Evolutionary conservation across 2,797 vertebrate genomes (phyloP).

Genomic region (Sus cebifrons): DNA sequence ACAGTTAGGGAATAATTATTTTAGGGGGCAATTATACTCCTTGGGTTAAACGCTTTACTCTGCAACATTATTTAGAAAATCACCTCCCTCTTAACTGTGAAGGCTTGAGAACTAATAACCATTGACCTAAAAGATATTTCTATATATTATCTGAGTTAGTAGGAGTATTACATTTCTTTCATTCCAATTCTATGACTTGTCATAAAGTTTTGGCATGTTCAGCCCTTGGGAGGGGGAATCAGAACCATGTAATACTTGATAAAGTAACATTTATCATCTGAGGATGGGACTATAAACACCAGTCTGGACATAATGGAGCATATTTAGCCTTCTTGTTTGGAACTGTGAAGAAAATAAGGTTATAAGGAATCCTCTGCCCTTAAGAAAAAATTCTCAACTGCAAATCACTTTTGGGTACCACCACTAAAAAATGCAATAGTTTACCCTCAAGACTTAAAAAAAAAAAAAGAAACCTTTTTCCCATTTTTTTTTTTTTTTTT

Average conservation of each 20-base stretch:
- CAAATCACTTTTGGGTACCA: constrained; percentile 64
- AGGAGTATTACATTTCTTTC: constrained; percentile 13
- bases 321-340: constrained; percentile 45
- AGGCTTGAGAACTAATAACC: neutral
- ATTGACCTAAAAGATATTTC: neutral
- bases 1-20: neutral
- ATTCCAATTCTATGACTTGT: constrained; percentile 53
- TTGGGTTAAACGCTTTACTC: constrained; percentile 21
- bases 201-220: neutral
- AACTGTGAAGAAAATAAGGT: constrained; percentile 53
- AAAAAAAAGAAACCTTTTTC: neutral
- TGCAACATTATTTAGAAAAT: constrained; percentile 48
- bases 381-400: constrained; percentile 66
- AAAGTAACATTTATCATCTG: constrained; percentile 53
- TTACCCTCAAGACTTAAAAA: constrained; percentile 37
- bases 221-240: constrained; percentile 42
- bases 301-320: neutral
- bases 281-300: constrained; percentile 60
- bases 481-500: neutral
- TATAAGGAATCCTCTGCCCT: constrained; percentile 23
- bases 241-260: constrained; percentile 21
- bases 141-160: constrained; percentile 7
- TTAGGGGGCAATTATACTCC: neutral
- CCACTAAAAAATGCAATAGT: constrained; percentile 41
- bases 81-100: neutral